Conservation (phyloP, 2,888 invertebrate genomes). For the Amphipyra berbera region DNA sequence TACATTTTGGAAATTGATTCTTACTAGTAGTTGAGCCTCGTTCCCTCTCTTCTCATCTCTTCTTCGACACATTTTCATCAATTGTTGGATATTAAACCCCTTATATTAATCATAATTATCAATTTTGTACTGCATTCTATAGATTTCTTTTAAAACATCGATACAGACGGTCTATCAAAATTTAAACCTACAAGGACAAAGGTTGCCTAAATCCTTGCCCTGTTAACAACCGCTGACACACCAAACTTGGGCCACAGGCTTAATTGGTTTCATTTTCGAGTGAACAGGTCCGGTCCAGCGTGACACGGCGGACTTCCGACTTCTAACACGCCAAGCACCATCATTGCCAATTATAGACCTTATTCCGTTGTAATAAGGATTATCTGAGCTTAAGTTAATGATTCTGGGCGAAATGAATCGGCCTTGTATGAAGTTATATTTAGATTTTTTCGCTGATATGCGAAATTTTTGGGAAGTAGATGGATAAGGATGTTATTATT, state of each 20-base stretch:
- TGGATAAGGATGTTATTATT: neutral
- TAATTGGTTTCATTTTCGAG: slow-evolving; percentile 89
- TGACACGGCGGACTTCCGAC: slow-evolving; percentile 79
- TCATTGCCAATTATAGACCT: slow-evolving; percentile 70
- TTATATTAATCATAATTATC: too few relatives aligned
- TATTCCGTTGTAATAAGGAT: slow-evolving; percentile 66
- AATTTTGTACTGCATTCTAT: too few relatives aligned
- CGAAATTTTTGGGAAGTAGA: neutral
- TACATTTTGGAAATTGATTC: too few relatives aligned
- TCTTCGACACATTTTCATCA: too few relatives aligned
- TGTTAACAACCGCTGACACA: slow-evolving; percentile 43
- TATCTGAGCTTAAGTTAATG: slow-evolving; percentile 34
- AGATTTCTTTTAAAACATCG: too few relatives aligned
- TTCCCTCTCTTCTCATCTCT: too few relatives aligned
- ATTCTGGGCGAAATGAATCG: slow-evolving; percentile 27
- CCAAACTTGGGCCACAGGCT: slow-evolving; percentile 68
- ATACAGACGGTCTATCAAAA: too few relatives aligned
- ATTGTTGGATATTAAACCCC: too few relatives aligned
- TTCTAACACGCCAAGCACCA: slow-evolving; percentile 66
- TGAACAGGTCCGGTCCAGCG: slow-evolving; percentile 82
- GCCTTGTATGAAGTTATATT: slow-evolving; percentile 35
- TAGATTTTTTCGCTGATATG: slow-evolving; percentile 20
- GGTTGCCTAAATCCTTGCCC: neutral
- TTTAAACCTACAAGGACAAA: neutral
- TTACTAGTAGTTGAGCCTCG: too few relatives aligned